Evolutionary conservation across 2,888 invertebrate species (phyloP), one percentile per base, ranked within the genome.

Genomic region (Leptinotarsa juncta): DNA sequence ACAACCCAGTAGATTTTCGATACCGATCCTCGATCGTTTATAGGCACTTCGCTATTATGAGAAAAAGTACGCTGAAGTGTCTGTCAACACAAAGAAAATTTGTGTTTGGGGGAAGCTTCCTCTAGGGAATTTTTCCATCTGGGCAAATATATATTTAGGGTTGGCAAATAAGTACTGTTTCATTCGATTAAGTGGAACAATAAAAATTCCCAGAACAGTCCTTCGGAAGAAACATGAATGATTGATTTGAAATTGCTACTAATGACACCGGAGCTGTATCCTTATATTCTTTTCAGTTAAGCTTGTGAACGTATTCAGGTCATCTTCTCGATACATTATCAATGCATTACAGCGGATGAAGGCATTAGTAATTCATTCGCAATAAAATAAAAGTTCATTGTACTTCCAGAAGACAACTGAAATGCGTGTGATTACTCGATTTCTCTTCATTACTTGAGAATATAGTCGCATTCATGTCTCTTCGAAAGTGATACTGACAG

Each of bases 1-100:
- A 67, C 77, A 74, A 74, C 71, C 76, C 70, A 67, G 76, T 73
- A 78, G 76, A 74, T 79, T 72, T 70, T 32, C 53, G 55, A 72
- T 60, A 53, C 26, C 48, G 65, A 69, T 53, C 53, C 72, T 66
- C 51, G 20, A 50, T 57, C 60, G 62, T 71, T 74, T 67, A 74
- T 71, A 32, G 71, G 23, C 67, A 50, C 62, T 73, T 71, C 65
- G 18, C 67, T 49, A 67, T 71, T 57, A 71, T 16, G 55, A 55
- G 55, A 60, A 42, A 62, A 42, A 62, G n/a, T 32, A 14, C n/a
- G 62, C 48, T 57, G 69, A 55, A 48, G 42, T 57, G 53, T 48
- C 42, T 42, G 48, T 55, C 48, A 57, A 57, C 48, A 69, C 48
- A 4, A 42, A 15, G 50, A 15, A 5, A 69, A 48, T 10, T 69